Conservation (phyloP, 2,113 vertebrate genomes). For the Mungos mungo region DNA sequence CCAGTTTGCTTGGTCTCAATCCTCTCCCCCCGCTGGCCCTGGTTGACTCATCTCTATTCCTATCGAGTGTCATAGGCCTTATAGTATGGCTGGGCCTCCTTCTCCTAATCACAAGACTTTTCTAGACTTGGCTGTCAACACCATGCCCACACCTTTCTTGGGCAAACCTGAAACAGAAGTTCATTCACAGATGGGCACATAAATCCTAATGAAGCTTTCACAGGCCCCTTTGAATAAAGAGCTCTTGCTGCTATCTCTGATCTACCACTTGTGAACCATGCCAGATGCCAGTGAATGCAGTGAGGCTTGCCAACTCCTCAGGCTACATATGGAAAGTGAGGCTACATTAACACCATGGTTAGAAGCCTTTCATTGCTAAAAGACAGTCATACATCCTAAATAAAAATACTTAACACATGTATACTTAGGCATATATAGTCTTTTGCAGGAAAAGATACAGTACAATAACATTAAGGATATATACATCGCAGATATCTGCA, state of each 20-base stretch:
- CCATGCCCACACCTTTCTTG: neutral
- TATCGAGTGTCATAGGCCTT: neutral
- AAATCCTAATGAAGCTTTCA: neutral
- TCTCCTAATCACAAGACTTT: neutral
- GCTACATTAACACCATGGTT: neutral
- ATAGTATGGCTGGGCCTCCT: neutral
- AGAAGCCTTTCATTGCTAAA: neutral
- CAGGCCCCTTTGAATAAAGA: neutral
- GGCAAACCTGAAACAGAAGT: neutral
- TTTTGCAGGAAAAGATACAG: neutral
- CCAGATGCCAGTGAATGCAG: neutral
- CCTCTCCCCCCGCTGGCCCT: neutral
- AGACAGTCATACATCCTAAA: neutral
- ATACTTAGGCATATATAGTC: neutral
- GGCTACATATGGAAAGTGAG: neutral
- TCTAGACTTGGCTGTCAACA: neutral
- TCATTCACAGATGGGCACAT: neutral
- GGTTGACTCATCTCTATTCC: neutral
- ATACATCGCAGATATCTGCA: neutral
- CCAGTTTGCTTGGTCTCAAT: neutral
- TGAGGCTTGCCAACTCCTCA: neutral
- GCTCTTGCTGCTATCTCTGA: neutral
- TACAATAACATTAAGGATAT: neutral
- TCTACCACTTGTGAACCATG: neutral
- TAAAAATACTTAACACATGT: neutral